Base-by-base conservation (phyloP, 1,140 invertebrate species). In the Agraylea sexmaculata region DNA sequence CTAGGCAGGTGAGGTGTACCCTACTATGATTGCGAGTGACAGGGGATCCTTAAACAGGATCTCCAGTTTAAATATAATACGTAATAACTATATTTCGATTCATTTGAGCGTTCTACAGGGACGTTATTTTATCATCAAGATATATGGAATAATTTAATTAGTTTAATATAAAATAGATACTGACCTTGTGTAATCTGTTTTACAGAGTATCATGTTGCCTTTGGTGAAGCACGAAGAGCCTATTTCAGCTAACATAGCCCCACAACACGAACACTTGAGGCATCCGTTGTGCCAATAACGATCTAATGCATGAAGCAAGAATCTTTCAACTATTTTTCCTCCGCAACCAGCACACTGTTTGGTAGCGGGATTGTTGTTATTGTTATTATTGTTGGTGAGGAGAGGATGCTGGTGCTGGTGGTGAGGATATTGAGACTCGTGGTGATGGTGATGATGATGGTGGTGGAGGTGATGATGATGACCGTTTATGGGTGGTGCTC, bases 201-300 rank as follows among this genome's bases (percentile, higher is more conserved):
- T 87, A 75, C 89, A 94, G 50, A 94, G 74, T 57, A 92, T 90
- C 83, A 92, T 88, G 51, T 84, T 85, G 37, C 79, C 77, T 68
- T 84, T 87, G 53, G 83, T 85, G 67, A 87, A 94, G 69, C 88
- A 94, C 46, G 87, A 87, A 29, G 75, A 69, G 28, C 87, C 87
- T 55, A 93, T 80, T 54, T 93, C 88, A 42, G 85, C 87, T 42
- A 94, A 71, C 54, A 80, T 78, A 40, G 79, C 79, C 37, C 77
- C 76, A 64, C 90, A 94, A 60, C 78, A 86, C 49, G 84, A 75
- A 69, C 90, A 94, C 66, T 93, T 94, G 51, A 93, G 75, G 66
- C 90, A 93, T 46, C 77, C 77, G 64, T 86, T 78, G 70, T 94
- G 88, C 89, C 89, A 94, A 66, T 88, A 92, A 56, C 87, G 74